Conservation (phyloP, 2,797 vertebrate genomes). For the Podargus strigoides region DNA sequence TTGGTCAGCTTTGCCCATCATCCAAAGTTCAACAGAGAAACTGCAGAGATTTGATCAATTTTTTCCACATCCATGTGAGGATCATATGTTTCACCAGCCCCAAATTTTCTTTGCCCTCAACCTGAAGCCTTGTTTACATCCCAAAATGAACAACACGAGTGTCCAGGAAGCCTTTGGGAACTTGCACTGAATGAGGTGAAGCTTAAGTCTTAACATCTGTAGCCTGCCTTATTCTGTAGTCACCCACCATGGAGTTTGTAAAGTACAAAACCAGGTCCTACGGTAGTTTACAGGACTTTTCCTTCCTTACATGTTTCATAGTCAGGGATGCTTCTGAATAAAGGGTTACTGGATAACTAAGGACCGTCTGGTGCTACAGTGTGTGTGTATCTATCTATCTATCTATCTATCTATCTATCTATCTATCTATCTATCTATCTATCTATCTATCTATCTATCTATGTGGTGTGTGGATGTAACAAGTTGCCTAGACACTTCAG, state of each 20-base stretch:
- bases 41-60: not conserved
- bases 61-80: not conserved
- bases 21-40: not conserved
- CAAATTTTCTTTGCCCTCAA: not conserved
- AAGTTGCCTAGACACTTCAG: not conserved
- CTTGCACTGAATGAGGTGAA: not conserved
- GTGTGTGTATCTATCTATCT: no score
- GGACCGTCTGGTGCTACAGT: not conserved
- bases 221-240: not conserved
- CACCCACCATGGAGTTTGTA: not conserved
- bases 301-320: not conserved
- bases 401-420: no score
- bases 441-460: no score
- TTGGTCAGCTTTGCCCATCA: not conserved
- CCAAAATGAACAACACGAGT: not conserved
- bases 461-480: fast-evolving
- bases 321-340: not conserved
- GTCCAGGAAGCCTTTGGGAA: not conserved
- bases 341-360: not conserved
- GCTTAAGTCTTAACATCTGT: not conserved
- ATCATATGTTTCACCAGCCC: not conserved
- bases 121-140: not conserved
- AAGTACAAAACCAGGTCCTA: not conserved
- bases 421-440: no score
- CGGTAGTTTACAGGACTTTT: not conserved